phyloP scores from a whole-genome alignment of 2,113 vertebrate genomes.

The Poeciliopsis prolifica region DNA sequence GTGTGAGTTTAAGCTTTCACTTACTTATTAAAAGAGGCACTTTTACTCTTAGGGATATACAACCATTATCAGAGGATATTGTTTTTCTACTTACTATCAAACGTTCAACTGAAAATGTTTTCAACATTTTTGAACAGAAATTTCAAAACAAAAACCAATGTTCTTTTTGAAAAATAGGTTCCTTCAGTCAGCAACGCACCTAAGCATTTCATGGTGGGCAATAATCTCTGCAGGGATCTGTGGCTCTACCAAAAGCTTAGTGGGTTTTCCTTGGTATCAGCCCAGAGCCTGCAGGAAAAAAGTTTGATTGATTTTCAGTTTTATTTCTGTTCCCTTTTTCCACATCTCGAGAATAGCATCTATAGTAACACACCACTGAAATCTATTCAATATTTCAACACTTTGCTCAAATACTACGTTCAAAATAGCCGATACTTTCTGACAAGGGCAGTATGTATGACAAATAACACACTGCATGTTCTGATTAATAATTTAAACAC shows the following conservation, averaged over 20 bases:
- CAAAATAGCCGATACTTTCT: no score
- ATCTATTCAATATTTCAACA: no score
- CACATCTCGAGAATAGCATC: no score
- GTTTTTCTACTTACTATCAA: neutral
- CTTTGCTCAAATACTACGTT: no score
- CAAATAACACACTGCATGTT: no score
- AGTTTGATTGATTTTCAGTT: conserved; percentile 13
- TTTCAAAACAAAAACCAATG: conserved; percentile 18
- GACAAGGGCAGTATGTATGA: no score
- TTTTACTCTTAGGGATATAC: neutral
- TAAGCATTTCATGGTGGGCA: conserved; percentile 28
- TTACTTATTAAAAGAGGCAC: neutral
- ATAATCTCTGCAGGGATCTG: conserved; percentile 29
- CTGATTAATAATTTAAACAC: no score
- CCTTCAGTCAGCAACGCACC: conserved; percentile 36
- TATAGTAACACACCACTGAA: no score
- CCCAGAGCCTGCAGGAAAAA: conserved; percentile 12
- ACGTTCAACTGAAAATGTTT: neutral
- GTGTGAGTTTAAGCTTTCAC: conserved; percentile 9
- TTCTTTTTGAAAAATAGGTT: neutral
- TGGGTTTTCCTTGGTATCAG: conserved; percentile 18
- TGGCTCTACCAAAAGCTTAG: conserved; percentile 38
- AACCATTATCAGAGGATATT: neutral
- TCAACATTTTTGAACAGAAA: conserved; percentile 5
- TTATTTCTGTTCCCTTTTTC: neutral